phyloP scores from a whole-genome alignment of 2,888 invertebrate species.

The Hydrotaea cyrtoneurina region DNA sequence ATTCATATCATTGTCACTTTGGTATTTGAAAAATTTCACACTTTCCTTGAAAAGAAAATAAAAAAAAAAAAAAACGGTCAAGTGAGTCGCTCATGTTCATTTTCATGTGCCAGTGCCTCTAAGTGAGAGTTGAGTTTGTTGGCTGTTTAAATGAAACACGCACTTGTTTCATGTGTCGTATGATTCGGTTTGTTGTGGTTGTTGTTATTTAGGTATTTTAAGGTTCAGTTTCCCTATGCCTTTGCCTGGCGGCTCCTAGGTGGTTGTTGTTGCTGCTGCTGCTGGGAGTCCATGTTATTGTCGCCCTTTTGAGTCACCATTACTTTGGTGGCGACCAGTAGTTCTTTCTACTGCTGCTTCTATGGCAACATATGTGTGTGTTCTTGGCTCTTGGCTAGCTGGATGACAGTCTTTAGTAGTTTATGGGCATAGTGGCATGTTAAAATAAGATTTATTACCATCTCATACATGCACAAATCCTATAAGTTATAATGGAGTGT shows the following conservation, averaged over 20 bases:
- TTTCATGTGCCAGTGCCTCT: neutral
- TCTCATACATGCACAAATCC: constrained; percentile 68
- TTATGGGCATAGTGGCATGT: constrained; percentile 65
- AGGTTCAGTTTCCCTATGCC: neutral
- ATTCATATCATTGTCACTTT: constrained; percentile 58
- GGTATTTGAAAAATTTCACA: constrained; percentile 62
- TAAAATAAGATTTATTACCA: constrained; percentile 66
- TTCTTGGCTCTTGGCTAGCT: constrained; percentile 9
- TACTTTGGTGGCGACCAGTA: constrained; percentile 14
- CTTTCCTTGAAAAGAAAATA: constrained; percentile 47
- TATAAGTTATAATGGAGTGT: constrained; percentile 74
- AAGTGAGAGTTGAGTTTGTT: constrained; percentile 32
- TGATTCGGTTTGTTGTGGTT: neutral
- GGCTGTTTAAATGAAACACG: constrained; percentile 39
- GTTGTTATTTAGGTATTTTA: neutral
- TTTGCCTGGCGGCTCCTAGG: neutral
- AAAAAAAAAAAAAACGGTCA: constrained; percentile 3
- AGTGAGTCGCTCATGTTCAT: neutral
- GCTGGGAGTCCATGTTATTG: constrained; percentile 11
- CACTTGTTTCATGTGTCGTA: constrained; percentile 38
- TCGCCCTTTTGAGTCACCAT: constrained; percentile 54
- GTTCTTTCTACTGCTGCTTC: constrained; percentile 30
- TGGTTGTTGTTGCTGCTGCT: neutral
- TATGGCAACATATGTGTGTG: constrained; percentile 61
- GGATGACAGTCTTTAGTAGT: constrained; percentile 65